phyloP scores from a whole-genome alignment of 1,140 invertebrate species.

The Andrena cerasifolii region DNA sequence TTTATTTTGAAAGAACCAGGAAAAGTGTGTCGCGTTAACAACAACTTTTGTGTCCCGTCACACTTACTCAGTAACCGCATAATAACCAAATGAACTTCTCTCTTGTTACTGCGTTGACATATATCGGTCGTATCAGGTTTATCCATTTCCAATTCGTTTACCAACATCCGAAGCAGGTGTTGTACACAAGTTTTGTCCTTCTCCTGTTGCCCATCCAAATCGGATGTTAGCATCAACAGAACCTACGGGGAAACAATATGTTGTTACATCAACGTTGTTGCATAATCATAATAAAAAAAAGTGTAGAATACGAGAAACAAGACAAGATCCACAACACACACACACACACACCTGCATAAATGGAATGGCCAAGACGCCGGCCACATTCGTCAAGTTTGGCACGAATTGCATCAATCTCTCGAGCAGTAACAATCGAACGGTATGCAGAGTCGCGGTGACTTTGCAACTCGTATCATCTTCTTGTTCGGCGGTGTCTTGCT shows the following conservation, averaged over 20 bases:
- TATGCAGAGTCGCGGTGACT: slow-evolving; percentile 79
- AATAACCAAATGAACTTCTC: slow-evolving; percentile 94
- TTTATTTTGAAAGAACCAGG: too few species aligned
- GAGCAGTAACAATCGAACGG: slow-evolving; percentile 84
- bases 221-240: slow-evolving; percentile 94
- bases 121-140: slow-evolving; percentile 83
- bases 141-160: slow-evolving; percentile 91
- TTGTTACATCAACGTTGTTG: too few species aligned
- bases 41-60: too few species aligned
- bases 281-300: neutral
- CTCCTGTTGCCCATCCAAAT: slow-evolving; percentile 93
- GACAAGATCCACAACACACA: neutral
- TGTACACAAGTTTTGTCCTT: slow-evolving; percentile 90
- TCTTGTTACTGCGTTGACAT: slow-evolving; percentile 84
- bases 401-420: slow-evolving; percentile 85
- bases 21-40: slow-evolving; percentile 12
- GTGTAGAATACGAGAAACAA: slow-evolving; percentile 61
- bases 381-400: slow-evolving; percentile 84
- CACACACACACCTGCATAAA: slow-evolving; percentile 89
- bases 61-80: slow-evolving; percentile 89
- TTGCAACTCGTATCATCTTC: slow-evolving; percentile 76
- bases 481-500: slow-evolving; percentile 70
- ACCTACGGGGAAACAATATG: slow-evolving; percentile 84
- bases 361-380: slow-evolving; percentile 93
- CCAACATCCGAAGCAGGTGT: slow-evolving; percentile 87